Percentiles rank a stretch among this genome's conserved stretches.
Evolutionary conservation across 2,113 vertebrate genomes (phyloP).

Genomic region (Lasiurus borealis): DNA sequence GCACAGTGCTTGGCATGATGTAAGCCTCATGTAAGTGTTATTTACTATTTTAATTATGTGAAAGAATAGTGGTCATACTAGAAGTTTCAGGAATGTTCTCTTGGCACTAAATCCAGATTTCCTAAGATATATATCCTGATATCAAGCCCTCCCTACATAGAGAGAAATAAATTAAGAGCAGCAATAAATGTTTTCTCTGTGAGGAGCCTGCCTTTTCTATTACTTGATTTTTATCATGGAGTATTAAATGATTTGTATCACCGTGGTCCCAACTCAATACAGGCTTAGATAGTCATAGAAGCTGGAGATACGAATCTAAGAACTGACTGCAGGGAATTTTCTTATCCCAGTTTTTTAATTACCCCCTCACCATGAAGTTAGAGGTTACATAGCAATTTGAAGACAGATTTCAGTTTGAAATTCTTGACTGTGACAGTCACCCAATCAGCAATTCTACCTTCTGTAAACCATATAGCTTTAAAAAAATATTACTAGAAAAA

Average conservation of each 20-base stretch:
- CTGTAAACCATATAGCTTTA: neutral
- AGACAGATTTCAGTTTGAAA: neutral
- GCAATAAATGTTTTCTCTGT: neutral
- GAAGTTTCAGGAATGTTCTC: neutral
- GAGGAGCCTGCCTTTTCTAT: neutral
- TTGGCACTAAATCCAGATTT: neutral
- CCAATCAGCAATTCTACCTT: neutral
- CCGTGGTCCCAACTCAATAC: neutral
- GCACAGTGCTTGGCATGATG: neutral
- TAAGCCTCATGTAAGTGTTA: neutral
- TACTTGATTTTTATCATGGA: neutral
- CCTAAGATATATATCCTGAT: neutral
- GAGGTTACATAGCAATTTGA: neutral
- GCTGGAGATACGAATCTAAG: neutral
- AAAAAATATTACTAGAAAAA: neutral
- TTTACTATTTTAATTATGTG: neutral
- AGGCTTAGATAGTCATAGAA: neutral
- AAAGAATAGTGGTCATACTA: neutral
- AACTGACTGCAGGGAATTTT: neutral
- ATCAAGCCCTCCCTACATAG: neutral
- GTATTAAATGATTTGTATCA: neutral
- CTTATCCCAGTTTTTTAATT: neutral
- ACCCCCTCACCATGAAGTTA: neutral
- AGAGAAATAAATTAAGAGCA: neutral
- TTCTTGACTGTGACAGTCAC: neutral